Evolutionary conservation across 2,113 vertebrate genomes (phyloP), one percentile per base, ranked within the genome.

Genomic region (Oreochromis aureus): DNA sequence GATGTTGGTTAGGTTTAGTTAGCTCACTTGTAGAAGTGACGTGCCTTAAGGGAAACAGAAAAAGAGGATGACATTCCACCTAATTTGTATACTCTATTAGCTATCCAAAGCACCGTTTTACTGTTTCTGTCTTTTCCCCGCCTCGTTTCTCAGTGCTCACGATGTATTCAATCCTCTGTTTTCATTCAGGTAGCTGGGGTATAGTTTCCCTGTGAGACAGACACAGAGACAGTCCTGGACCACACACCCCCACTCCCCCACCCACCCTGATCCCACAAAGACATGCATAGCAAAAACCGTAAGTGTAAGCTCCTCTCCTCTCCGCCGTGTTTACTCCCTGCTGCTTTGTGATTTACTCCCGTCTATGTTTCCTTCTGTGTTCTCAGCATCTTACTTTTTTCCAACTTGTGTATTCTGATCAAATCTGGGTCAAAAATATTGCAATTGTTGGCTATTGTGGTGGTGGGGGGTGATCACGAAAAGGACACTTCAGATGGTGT

Each of bases 251-350:
- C 69, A 82, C 78, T 82, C 89, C 89, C 93, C 92, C 85, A 85
- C 88, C 90, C 87, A 87, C 87, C 84, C 86, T 85, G 83, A 91
- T 92, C 93, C 90, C 92, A 87, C 91, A 93, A 89, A 96, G 95
- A 95, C 95, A 97, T 97, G 96, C 96, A 96, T 93, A 96, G 95
- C 94, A 96, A 96, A 91, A 97, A 96, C 94, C 95, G 95, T 96
- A 96, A 96, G 96, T 96, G 73, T 81, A 44, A 91, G 87, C 90
- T 90, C 84, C 87, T 88, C 54, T 87, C 84, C 82, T 89, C 61
- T 80, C 54, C 27, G 32, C 19, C 48, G 30, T 51, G 80, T 48
- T 53, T 30, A 6, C 11, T 24, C 61, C 82, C 69, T 10, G 16
- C 71, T 54, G 63, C 53, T 19, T 73, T 80, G 69, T 89, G 58